Evolutionary conservation across 2,888 invertebrate genomes (phyloP).

Genomic region (Micropterix aruncella): DNA sequence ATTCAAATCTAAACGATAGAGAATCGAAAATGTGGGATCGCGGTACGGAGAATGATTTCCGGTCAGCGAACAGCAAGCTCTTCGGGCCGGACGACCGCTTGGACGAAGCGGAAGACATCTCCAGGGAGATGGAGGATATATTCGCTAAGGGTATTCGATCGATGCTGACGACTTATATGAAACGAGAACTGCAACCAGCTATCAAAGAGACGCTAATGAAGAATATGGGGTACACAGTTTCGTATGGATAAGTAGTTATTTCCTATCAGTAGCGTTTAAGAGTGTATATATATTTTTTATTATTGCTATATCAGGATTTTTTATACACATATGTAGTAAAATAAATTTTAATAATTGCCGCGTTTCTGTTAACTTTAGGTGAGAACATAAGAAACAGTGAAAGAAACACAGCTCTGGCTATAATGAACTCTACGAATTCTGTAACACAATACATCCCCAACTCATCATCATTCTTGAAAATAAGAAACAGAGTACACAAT

Average conservation of each 20-base stretch:
- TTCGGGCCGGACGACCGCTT: constrained; percentile 37
- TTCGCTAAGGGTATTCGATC: constrained; percentile 74
- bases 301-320: no score
- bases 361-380: no score
- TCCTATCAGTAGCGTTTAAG: no score
- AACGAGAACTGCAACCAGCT: constrained; percentile 69
- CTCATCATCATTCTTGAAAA: no score
- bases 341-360: no score
- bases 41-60: neutral
- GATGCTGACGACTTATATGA: constrained; percentile 69
- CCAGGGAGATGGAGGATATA: constrained; percentile 72
- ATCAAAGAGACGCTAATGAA: constrained; percentile 78
- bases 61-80: constrained; percentile 29
- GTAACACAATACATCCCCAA: no score
- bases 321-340: no score
- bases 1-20: constrained; percentile 17
- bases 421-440: no score
- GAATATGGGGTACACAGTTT: constrained; percentile 77
- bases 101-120: constrained; percentile 51
- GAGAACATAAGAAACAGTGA: no score
- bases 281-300: no score
- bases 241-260: constrained; percentile 52
- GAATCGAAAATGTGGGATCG: constrained; percentile 22
- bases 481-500: no score
- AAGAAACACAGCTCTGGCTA: no score